These are phyloP conservation scores for Xestia rhomboidea DNA, from an alignment of 2,888 invertebrate species.

Conservation along the genomic window DNA sequence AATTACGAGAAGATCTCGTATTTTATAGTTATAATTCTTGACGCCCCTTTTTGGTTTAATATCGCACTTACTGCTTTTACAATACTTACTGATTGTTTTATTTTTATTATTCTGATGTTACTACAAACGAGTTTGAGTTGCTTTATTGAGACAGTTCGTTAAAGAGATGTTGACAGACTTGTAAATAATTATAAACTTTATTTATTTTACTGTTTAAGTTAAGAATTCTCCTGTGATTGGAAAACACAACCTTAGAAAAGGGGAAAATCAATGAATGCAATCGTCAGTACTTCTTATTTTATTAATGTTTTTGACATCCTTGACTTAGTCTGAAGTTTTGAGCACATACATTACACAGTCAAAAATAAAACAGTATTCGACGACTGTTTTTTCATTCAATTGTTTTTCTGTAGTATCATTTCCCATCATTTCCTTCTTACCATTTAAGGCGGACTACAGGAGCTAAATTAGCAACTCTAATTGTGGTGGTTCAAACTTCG, in stretches of 20 bases:
- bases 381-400: slow-evolving; percentile 1
- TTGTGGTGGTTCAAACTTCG: no score
- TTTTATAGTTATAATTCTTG: background rate
- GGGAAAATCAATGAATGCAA: slow-evolving; percentile 26
- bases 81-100: background rate
- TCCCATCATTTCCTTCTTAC: background rate
- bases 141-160: slow-evolving; percentile 23
- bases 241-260: slow-evolving; percentile 25
- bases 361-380: background rate
- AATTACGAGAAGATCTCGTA: background rate
- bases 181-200: background rate
- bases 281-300: slow-evolving; percentile 24
- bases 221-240: slow-evolving; percentile 27
- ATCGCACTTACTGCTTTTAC: background rate
- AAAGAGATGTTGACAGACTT: slow-evolving; percentile 26
- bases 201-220: slow-evolving; percentile 40
- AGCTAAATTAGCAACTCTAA: no score
- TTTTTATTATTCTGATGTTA: background rate
- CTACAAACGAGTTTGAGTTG: slow-evolving; percentile 14
- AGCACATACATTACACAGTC: background rate
- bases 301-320: background rate
- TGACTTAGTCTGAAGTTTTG: background rate
- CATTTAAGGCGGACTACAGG: no score
- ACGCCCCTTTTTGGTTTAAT: background rate
- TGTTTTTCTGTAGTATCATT: background rate